Evolutionary conservation across 2,113 vertebrate species (phyloP), one percentile per base, ranked within the genome.

Genomic region (Muntiacus reevesi): DNA sequence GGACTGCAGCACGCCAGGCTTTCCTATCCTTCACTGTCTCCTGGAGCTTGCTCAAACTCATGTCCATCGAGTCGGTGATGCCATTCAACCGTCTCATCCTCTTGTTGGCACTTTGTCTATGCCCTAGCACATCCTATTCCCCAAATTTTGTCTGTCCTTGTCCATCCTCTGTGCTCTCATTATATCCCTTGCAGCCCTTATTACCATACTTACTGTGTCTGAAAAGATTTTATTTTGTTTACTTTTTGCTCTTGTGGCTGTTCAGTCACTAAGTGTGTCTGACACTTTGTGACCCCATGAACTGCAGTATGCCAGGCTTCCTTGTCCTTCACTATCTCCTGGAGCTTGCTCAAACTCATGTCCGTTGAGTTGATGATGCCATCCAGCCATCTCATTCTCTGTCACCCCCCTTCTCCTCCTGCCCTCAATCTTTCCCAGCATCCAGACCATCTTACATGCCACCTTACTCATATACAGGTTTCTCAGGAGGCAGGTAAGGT

Each of bases 41-140:
- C 67, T 40, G n/a, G n/a, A 71, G 10, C n/a, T 71, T 40, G 19
- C 67, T 71, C 67, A 71, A 40, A 71, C n/a, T 40, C 67, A 71
- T 13, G n/a, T 23, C 19, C 19, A 2, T 40, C 0, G 5, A 71
- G n/a, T 40, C 2, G 1, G 19, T 1, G 19, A 23, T 40, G 19
- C 67, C 67, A 71, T 71, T 2, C 67, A 23, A 71, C 67, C n/a
- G 23, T 71, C 19, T 71, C 67, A 71, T 40, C n/a, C 67, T 71
- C 67, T 23, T 23, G n/a, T 23, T 40, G n/a, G 10, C n/a, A n/a
- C n/a, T 71, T 40, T 71, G 67, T 94, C 43, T 36, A 8, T 30
- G 27, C 2, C 79, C 11, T 23, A 47, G 13, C 3, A 89, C 30
- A n/a, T 59, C 2, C 36, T 55, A 11, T 40, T 76, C 6, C 12